phyloP scores from a whole-genome alignment of 2,797 vertebrate species.

The Ciconia nigra region DNA sequence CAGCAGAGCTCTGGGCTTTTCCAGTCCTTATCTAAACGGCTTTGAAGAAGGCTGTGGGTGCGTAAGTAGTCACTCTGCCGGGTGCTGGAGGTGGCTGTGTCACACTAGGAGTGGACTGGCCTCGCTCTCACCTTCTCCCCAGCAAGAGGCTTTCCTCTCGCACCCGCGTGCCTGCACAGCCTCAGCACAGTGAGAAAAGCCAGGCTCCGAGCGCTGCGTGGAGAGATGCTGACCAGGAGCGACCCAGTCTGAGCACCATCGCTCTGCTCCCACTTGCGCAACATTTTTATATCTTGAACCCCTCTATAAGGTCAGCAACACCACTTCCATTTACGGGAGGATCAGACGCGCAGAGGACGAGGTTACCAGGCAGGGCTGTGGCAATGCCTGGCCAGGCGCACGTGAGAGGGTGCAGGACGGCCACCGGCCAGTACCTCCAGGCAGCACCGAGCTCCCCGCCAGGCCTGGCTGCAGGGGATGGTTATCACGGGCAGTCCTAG shows the following conservation, averaged over 20 bases:
- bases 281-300: background rate
- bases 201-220: background rate
- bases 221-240: background rate
- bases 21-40: background rate
- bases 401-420: fast-evolving
- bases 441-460: background rate
- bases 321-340: background rate
- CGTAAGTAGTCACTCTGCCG: background rate
- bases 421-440: fast-evolving
- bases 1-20: background rate
- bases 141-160: background rate
- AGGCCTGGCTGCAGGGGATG: background rate
- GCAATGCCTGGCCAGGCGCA: background rate
- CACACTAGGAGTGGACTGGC: background rate
- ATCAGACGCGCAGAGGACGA: background rate
- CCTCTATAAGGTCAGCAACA: background rate
- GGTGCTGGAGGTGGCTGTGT: background rate
- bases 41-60: background rate
- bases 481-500: background rate
- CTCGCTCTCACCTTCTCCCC: background rate
- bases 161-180: background rate
- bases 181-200: background rate
- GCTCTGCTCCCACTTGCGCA: background rate
- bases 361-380: background rate
- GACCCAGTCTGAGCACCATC: background rate